A percentile compares a stretch with the other conserved stretches of the same genome.
Evolutionary conservation across 2,888 invertebrate species (phyloP).

Genomic region (Tipula helvola): DNA sequence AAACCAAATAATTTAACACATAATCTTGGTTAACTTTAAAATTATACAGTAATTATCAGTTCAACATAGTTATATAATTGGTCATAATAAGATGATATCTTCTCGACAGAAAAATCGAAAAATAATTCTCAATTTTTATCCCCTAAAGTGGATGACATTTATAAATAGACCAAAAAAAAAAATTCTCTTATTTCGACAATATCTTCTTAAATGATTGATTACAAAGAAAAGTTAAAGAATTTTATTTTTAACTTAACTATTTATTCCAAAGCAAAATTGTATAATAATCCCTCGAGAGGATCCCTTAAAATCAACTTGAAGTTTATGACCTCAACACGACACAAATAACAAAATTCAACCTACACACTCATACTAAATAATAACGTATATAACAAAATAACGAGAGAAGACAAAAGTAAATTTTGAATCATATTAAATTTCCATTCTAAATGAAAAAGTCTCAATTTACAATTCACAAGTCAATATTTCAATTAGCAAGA

Average conservation of each 20-base stretch:
- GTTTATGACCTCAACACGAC: not conserved
- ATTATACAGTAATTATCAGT: not conserved
- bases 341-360: not conserved
- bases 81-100: not conserved
- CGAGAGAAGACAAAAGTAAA: not conserved
- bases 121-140: not conserved
- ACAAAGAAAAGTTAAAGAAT: not conserved
- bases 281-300: constrained; percentile 4
- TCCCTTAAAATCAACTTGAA: constrained; percentile 4
- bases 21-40: not conserved
- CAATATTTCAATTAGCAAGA: not conserved
- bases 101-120: not conserved
- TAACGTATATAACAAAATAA: not conserved
- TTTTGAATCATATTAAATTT: not conserved
- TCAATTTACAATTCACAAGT: not conserved
- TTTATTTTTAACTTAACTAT: not conserved
- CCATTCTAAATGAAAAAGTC: not conserved
- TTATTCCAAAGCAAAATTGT: not conserved
- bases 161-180: not conserved
- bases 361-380: not conserved
- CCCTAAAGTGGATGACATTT: constrained; percentile 4
- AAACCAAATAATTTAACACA: not conserved
- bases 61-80: not conserved
- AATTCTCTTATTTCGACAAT: not conserved
- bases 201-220: not conserved